Percentiles rank a stretch among this genome's conserved stretches.
Evolutionary conservation across 2,113 vertebrate genomes (phyloP).

Genomic region (Rhinopomastus cyanomelas): DNA sequence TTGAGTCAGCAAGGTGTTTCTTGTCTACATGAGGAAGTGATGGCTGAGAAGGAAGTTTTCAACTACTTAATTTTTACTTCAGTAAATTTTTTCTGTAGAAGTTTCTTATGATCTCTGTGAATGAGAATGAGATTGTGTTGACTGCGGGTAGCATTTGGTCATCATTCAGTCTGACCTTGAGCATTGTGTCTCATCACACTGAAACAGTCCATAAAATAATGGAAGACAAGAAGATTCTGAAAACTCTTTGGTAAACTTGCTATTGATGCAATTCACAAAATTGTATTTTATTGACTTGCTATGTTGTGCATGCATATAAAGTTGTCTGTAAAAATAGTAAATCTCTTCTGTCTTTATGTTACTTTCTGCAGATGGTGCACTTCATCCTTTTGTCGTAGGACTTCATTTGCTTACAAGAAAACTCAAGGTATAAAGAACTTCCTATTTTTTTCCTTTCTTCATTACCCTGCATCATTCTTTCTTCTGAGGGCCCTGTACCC

Average conservation of each 20-base stretch:
- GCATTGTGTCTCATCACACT: neutral
- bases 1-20: neutral
- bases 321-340: neutral
- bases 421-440: constrained; percentile 15
- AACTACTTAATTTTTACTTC: neutral
- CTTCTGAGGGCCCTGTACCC: neutral
- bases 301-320: neutral
- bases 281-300: neutral
- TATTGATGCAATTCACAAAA: neutral
- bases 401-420: neutral
- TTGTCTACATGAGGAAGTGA: neutral
- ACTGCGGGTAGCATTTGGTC: neutral
- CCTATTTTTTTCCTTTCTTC: neutral
- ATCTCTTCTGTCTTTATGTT: neutral
- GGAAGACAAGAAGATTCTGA: neutral
- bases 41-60: neutral
- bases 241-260: neutral
- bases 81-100: neutral
- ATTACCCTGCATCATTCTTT: neutral
- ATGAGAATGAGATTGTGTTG: neutral
- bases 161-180: neutral
- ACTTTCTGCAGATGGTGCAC: constrained; percentile 44
- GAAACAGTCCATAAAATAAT: neutral
- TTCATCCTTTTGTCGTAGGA: constrained; percentile 40
- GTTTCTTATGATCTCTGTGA: neutral